Conservation (phyloP, 2,888 invertebrate genomes). For the Cephus pulcher region DNA sequence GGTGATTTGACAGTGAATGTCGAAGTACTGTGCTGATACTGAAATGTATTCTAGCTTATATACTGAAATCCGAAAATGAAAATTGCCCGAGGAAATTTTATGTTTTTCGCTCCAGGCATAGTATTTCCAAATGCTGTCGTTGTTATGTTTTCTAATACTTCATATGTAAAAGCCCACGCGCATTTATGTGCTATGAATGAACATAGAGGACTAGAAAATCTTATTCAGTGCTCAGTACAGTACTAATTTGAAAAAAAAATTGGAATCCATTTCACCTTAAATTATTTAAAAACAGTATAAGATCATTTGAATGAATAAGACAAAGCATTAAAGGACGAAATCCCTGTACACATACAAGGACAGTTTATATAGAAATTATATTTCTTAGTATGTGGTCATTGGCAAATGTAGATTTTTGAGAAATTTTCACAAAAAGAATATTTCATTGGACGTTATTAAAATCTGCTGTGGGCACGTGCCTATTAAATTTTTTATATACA, state of each 20-base stretch:
- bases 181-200: not conserved
- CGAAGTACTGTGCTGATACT: constrained; percentile 14
- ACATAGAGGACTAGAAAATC: not conserved
- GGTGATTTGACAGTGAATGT: constrained; percentile 21
- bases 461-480: not conserved
- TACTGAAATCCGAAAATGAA: constrained; percentile 12
- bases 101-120: constrained; percentile 13
- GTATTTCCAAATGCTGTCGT: constrained; percentile 12
- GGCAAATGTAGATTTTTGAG: not conserved
- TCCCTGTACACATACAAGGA: not conserved
- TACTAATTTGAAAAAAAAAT: not conserved
- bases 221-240: not conserved
- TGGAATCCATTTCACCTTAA: not conserved
- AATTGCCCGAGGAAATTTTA: constrained; percentile 15
- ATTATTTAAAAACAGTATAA: not conserved
- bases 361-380: not conserved
- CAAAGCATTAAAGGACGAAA: not conserved
- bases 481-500: not conserved
- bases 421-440: not conserved
- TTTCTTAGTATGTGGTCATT: not conserved
- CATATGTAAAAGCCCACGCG: not conserved
- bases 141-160: constrained; percentile 6
- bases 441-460: not conserved
- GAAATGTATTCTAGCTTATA: constrained; percentile 11
- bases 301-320: not conserved